Evolutionary conservation across 1,140 invertebrate genomes (phyloP), one percentile per base, ranked within the genome.

Genomic region (Brachionus plicatilis): DNA sequence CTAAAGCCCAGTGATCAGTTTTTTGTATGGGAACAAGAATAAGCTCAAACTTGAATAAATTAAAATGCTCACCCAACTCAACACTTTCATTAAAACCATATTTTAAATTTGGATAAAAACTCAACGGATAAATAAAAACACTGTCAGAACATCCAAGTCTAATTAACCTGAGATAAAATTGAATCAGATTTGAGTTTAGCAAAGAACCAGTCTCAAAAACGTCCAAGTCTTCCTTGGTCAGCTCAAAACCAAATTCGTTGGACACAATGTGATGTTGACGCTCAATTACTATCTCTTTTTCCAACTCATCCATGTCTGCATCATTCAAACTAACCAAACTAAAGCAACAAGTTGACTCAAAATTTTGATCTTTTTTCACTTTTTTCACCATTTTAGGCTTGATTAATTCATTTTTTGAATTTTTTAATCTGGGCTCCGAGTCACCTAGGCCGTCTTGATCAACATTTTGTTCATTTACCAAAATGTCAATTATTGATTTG

Each of bases 81-180:
- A 7, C 76, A 37, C n/a, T 53, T 53, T 80, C 76, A 17, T 56
- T 27, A 60, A 43, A 68, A 24, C 79, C 53, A 47, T 82, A 82
- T 65, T 82, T 82, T 47, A 82, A 82, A 60, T 60, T 68, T 65
- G 37, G 79, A 68, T 82, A 82, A 82, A 82, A 82, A 60, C 53
- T 68, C 11, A 82, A 45, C 29, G 79, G 53, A 65, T 29, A 82
- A 29, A 82, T 45, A 45, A 65, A 68, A 65, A 80, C 76, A 8
- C 65, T 24, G 1, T 82, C 27, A n/a, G 50, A 29, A 65, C 53
- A 47, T 14, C 50, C 9, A 24, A 27, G 20, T 65, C 5, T 68
- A 65, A 65, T 20, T 82, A 65, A 47, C 65, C 65, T 82, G 12
- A 68, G 27, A 82, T 65, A 82, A 82, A 68, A 68, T 27, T 68